Percentiles rank a stretch among this genome's conserved stretches.
phyloP scores from a whole-genome alignment of 2,113 vertebrate genomes.

The Daboia siamensis region DNA sequence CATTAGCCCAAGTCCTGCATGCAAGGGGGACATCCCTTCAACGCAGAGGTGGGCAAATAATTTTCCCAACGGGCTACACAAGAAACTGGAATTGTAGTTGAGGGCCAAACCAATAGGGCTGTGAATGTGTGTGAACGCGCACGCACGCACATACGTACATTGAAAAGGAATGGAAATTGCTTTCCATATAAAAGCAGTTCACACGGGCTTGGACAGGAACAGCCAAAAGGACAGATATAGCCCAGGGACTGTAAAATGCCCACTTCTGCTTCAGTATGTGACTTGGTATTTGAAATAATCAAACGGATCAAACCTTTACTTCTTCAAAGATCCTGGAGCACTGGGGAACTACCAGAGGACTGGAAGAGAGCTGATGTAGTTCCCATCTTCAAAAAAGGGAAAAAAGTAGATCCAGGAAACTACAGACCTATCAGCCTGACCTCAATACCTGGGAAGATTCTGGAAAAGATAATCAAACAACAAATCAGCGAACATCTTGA shows the following conservation, averaged over 20 bases:
- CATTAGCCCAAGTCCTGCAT: not conserved
- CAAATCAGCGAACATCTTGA: too few relatives aligned
- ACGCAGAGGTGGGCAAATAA: not conserved
- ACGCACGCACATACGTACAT: not conserved
- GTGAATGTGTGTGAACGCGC: not conserved
- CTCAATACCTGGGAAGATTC: too few relatives aligned
- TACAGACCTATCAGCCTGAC: too few relatives aligned
- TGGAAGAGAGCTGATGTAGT: too few relatives aligned
- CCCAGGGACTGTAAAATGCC: not conserved
- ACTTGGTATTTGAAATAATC: not conserved
- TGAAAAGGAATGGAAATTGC: not conserved
- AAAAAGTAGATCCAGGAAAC: too few relatives aligned
- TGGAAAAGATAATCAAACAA: too few relatives aligned
- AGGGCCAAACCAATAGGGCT: not conserved
- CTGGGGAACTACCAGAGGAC: too few relatives aligned
- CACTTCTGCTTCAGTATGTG: not conserved
- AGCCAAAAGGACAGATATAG: not conserved
- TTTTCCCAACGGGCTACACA: not conserved
- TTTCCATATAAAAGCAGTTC: not conserved
- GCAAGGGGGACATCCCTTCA: not conserved
- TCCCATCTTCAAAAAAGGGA: too few relatives aligned
- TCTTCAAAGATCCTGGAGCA: too few relatives aligned
- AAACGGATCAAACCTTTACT: not conserved
- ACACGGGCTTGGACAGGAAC: not conserved
- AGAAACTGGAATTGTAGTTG: not conserved